These are phyloP conservation scores for Limosa lapponica DNA, from an alignment of 2,797 vertebrate species.

Conservation along the genomic window DNA sequence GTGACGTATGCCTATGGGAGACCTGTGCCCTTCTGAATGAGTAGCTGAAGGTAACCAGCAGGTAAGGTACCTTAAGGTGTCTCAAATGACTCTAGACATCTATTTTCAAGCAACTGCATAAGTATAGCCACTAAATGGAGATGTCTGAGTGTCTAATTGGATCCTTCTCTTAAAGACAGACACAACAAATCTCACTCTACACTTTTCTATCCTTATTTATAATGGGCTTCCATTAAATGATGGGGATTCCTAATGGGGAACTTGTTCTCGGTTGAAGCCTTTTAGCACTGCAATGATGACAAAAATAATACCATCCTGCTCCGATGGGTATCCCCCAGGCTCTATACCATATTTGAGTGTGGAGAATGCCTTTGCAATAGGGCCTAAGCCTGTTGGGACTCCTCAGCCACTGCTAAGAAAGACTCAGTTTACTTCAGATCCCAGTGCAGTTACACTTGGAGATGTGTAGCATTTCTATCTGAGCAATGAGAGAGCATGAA, in stretches of 20 bases:
- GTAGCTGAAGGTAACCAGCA: background rate
- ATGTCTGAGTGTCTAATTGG: background rate
- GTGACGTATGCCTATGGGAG: background rate
- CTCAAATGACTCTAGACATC: background rate
- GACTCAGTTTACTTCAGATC: background rate
- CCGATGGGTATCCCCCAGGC: background rate
- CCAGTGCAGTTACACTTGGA: background rate
- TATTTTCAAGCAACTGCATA: background rate
- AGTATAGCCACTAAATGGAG: background rate
- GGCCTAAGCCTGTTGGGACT: background rate
- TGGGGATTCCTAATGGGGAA: background rate
- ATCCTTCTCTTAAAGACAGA: background rate
- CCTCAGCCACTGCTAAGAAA: background rate
- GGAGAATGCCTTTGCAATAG: background rate
- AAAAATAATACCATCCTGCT: background rate
- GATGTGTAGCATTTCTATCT: background rate
- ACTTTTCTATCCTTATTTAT: background rate
- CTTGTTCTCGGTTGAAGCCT: background rate
- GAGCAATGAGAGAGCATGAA: background rate
- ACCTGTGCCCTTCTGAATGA: background rate
- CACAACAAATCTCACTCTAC: background rate
- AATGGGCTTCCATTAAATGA: background rate
- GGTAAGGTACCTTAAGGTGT: background rate
- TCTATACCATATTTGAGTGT: background rate
- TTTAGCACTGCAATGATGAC: background rate